Percentiles rank a stretch among this genome's conserved stretches.
phyloP scores from a whole-genome alignment of 2,888 invertebrate species.

The Biston betularia region DNA sequence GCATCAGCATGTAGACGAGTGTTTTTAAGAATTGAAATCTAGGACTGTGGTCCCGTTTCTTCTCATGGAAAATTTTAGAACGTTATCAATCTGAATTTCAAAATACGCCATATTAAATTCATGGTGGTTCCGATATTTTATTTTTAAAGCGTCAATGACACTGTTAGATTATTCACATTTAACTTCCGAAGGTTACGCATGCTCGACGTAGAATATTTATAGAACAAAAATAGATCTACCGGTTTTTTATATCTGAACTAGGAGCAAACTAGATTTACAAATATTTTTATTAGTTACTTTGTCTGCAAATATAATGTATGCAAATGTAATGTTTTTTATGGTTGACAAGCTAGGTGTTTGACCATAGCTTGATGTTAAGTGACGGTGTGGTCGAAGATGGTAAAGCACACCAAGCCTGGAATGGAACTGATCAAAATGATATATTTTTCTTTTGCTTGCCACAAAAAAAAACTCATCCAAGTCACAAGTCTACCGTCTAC shows the following conservation, averaged over 20 bases:
- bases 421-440: no score
- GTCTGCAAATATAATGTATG: background rate
- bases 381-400: no score
- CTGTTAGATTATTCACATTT: conserved; percentile 33
- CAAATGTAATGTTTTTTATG: no score
- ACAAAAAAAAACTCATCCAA: no score
- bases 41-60: conserved; percentile 54
- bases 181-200: conserved; percentile 35
- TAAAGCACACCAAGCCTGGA: no score
- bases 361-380: no score
- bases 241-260: conserved; percentile 12
- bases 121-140: conserved; percentile 49
- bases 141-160: conserved; percentile 48
- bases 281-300: background rate
- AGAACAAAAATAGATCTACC: conserved; percentile 23
- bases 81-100: conserved; percentile 59
- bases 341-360: no score
- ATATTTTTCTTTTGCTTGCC: background rate
- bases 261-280: background rate
- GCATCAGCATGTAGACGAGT: conserved; percentile 45
- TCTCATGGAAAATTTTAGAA: conserved; percentile 61
- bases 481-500: no score
- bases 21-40: conserved; percentile 32
- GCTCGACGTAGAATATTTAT: conserved; percentile 18
- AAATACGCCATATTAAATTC: conserved; percentile 63